phyloP scores from a whole-genome alignment of 2,113 vertebrate species.

The Hemiscyllium ocellatum region DNA sequence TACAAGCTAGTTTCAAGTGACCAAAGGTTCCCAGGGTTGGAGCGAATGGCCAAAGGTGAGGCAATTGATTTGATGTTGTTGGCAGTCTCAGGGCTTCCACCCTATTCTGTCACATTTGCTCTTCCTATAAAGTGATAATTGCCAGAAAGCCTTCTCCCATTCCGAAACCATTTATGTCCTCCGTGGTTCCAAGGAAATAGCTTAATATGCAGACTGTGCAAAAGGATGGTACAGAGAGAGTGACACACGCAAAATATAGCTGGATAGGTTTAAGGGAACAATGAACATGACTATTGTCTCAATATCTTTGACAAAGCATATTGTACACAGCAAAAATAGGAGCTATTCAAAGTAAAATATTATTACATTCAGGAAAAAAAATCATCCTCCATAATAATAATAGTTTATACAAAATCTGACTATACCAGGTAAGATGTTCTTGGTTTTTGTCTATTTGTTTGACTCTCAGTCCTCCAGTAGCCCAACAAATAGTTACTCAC shows the following conservation, averaged over 20 bases:
- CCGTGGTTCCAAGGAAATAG: not conserved
- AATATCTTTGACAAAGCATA: not conserved
- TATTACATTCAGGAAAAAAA: no score
- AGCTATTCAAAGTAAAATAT: not conserved
- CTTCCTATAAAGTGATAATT: not conserved
- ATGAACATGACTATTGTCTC: not conserved
- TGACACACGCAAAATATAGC: not conserved
- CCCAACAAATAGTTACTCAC: not conserved
- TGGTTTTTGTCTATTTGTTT: not conserved
- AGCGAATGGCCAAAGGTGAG: not conserved
- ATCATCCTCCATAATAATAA: no score
- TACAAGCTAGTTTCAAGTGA: not conserved
- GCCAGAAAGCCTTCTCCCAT: not conserved
- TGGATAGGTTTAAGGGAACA: not conserved
- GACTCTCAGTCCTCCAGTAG: not conserved
- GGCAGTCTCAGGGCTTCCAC: not conserved
- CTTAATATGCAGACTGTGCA: not conserved
- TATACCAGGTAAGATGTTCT: not conserved
- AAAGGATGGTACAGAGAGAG: not conserved
- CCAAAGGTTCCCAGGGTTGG: not conserved
- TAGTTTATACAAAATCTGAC: no score
- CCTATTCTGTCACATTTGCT: not conserved
- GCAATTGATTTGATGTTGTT: not conserved
- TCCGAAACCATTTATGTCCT: not conserved
- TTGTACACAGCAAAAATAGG: not conserved